Base-by-base conservation (phyloP, 2,888 invertebrate species). In the Rhingia campestris region DNA sequence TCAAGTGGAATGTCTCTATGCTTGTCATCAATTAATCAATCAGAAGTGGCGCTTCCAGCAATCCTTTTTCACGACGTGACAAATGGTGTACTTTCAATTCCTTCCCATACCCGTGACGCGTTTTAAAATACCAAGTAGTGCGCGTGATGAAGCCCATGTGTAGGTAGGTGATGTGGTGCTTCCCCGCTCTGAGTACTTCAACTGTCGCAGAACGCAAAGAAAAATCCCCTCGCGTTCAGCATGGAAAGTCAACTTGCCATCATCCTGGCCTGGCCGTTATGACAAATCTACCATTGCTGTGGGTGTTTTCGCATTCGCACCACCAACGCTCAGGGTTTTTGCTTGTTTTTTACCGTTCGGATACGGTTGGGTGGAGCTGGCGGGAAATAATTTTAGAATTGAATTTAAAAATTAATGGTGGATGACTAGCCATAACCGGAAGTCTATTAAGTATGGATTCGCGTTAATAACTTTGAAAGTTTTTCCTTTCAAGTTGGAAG, bases 341-440 rank as follows among this genome's bases (percentile, higher is more conserved):
- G 4, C 35, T 53, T 76, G 67, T 72, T 47, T 41, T 81, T 72
- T 35, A 66, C 56, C 61, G 14, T 73, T 74, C n/a, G 69, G 73
- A 72, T 73, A 67, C 77, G 67, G 56, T 56, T 41, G 63, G 69
- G 43, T 79, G 72, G 67, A 64, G 53, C 41, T 70, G 64, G 47
- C 39, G 58, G 69, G 69, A 70, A 84, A 84, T 84, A 79, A 84
- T 79, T 84, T 84, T 74, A 59, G 74, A 84, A 84, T 84, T 80
- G 69, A 84, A 80, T 79, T 84, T 74, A 74, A 84, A 77, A 84
- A 74, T 80, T 84, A 84, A 80, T 84, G 84, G 74, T 43, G 84
- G 49, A 61, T 74, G 80, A 73, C 73, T 80, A 70, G 74, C 69
- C 74, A 64, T 66, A 69, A 54, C 74, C 74, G 63, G 58, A 84